Conservation (phyloP, 2,113 vertebrate species). For the Labeo rohita region DNA sequence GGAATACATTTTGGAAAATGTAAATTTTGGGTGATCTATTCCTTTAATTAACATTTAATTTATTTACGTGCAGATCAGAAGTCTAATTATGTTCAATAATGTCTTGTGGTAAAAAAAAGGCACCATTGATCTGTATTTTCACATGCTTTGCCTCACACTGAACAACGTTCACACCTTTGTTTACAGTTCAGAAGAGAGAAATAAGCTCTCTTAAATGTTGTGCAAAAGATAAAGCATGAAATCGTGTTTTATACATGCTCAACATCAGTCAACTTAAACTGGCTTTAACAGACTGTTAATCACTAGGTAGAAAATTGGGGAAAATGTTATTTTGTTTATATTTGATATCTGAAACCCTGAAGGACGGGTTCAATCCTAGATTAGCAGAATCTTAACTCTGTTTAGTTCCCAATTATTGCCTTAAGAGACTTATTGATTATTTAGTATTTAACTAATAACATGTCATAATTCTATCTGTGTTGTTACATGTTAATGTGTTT, state of each 20-base stretch:
- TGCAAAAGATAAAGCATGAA: background rate
- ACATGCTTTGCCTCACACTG: background rate
- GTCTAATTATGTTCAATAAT: background rate
- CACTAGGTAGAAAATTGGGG: background rate
- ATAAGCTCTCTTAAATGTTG: background rate
- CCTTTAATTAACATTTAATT: background rate
- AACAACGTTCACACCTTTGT: background rate
- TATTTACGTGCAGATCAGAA: slow-evolving; percentile 9
- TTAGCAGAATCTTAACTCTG: background rate
- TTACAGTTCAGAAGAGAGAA: background rate
- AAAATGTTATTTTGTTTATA: background rate
- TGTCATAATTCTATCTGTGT: slow-evolving; percentile 30
- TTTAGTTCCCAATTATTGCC: slow-evolving; percentile 45
- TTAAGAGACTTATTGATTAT: slow-evolving; percentile 39
- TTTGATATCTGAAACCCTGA: background rate
- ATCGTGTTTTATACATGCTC: background rate
- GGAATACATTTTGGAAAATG: background rate
- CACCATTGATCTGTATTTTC: background rate
- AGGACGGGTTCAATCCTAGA: background rate
- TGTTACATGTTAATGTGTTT: slow-evolving; percentile 26
- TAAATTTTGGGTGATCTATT: background rate
- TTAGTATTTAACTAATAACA: slow-evolving; percentile 21
- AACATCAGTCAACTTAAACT: background rate
- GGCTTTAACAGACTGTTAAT: slow-evolving; percentile 47
- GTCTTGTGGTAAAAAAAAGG: background rate